phyloP scores from a whole-genome alignment of 2,113 vertebrate genomes.

The Chaetodon trifascialis region DNA sequence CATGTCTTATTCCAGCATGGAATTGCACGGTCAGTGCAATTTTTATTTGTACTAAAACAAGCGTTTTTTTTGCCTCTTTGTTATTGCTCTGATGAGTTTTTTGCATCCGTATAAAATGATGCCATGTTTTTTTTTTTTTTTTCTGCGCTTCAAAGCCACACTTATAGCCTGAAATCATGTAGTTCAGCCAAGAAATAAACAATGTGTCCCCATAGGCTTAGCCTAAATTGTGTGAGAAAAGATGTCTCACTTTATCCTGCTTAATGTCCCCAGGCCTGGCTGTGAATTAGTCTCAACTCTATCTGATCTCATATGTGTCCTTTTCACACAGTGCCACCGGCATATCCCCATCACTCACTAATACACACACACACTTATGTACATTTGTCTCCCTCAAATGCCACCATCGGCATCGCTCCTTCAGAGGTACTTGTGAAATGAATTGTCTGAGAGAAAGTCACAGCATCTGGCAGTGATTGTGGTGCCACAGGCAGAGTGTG shows the following conservation, averaged over 20 bases:
- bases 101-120: constrained; percentile 7
- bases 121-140: constrained; percentile 12
- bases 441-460: constrained; percentile 78
- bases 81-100: background rate
- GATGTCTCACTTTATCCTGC: constrained; percentile 80
- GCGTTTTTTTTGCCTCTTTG: background rate
- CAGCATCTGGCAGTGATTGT: constrained; percentile 79
- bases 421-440: constrained; percentile 81
- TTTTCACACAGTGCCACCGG: constrained; percentile 67
- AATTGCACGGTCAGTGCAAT: background rate
- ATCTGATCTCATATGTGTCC: constrained; percentile 77
- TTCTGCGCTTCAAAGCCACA: constrained; percentile 25
- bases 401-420: constrained; percentile 74
- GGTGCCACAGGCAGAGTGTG: constrained; percentile 67
- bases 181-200: constrained; percentile 72
- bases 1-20: constrained; percentile 7
- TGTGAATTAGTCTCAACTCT: constrained; percentile 75
- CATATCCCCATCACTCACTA: constrained; percentile 56
- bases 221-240: constrained; percentile 79
- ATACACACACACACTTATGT: constrained; percentile 29
- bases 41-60: background rate
- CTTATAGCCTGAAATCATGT: constrained; percentile 53
- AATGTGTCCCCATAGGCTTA: constrained; percentile 70
- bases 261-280: constrained; percentile 70
- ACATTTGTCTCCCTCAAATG: constrained; percentile 73